A percentile compares a stretch with the other conserved stretches of the same genome.
Evolutionary conservation across 2,797 vertebrate genomes (phyloP).

Genomic region (Sitta carolinensis): DNA sequence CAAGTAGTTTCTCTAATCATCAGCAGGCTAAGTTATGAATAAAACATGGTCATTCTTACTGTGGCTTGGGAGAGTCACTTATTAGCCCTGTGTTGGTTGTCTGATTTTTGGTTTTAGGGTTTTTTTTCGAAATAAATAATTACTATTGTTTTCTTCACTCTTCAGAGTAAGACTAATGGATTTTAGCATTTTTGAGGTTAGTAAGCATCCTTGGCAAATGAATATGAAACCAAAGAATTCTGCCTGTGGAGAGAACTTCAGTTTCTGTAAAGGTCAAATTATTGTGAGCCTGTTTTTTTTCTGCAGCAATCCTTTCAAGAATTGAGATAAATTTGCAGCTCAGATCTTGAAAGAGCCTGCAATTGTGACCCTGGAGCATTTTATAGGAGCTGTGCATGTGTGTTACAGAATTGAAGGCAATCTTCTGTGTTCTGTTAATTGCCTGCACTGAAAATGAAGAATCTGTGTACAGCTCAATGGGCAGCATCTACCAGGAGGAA

Average conservation of each 20-base stretch:
- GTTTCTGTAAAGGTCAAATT: conserved; percentile 49
- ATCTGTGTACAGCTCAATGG: background rate
- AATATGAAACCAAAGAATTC: background rate
- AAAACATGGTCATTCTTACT: background rate
- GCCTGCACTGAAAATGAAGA: conserved; percentile 26
- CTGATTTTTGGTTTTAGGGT: background rate
- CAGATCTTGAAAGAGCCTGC: background rate
- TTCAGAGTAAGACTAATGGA: background rate
- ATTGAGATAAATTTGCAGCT: conserved; percentile 10
- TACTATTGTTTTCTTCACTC: background rate
- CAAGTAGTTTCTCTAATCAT: conserved; percentile 1
- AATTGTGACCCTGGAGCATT: background rate
- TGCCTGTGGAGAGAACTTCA: background rate
- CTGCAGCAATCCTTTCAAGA: conserved; percentile 39
- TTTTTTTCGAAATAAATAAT: background rate
- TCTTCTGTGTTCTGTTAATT: conserved; percentile 57
- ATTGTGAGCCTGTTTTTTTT: background rate
- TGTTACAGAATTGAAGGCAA: conserved; percentile 17
- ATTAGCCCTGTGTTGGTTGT: background rate
- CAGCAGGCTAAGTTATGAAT: background rate
- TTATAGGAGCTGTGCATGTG: background rate
- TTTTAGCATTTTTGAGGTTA: conserved; percentile 20
- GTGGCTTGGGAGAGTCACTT: background rate
- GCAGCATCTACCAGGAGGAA: background rate
- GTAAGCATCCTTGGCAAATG: background rate